Evolutionary conservation across 2,888 invertebrate species (phyloP).

Genomic region (Drosophila rellima): DNA sequence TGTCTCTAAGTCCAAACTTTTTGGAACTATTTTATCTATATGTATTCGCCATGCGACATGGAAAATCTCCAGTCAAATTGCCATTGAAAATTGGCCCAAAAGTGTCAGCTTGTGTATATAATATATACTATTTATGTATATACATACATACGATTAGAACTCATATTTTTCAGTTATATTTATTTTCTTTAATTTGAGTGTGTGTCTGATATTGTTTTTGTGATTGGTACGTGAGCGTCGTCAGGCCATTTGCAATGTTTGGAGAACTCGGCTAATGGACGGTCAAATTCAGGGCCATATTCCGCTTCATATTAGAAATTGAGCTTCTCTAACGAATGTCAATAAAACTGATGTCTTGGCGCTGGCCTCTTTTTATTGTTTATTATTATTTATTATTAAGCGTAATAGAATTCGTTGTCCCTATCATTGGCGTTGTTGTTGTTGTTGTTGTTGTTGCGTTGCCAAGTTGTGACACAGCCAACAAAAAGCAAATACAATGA

Average conservation of each 20-base stretch:
- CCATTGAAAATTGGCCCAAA: conserved; percentile 17
- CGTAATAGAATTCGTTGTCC: conserved; percentile 47
- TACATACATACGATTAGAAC: conserved; percentile 9
- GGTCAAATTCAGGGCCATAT: conserved; percentile 44
- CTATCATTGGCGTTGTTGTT: conserved; percentile 1
- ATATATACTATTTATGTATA: not conserved
- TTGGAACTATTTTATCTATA: not conserved
- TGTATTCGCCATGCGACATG: conserved; percentile 7
- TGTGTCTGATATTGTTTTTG: conserved; percentile 17
- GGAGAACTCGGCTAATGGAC: conserved; percentile 36
- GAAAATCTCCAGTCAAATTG: conserved; percentile 37
- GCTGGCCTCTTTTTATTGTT: conserved; percentile 55
- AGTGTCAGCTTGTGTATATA: conserved; percentile 5
- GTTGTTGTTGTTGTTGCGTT: no score
- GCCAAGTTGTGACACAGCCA: conserved; percentile 53
- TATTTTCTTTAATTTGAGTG: conserved; percentile 7
- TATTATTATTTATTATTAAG: conserved; percentile 74
- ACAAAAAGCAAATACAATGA: conserved; percentile 40
- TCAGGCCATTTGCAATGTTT: conserved; percentile 58
- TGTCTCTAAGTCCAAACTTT: not conserved
- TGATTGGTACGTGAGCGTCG: conserved; percentile 32
- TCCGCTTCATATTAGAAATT: conserved; percentile 1
- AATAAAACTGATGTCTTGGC: conserved; percentile 57
- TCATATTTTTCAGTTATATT: conserved; percentile 14
- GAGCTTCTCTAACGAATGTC: conserved; percentile 47